Conservation (phyloP, 2,797 vertebrate species). For the Microhierax caerulescens region DNA sequence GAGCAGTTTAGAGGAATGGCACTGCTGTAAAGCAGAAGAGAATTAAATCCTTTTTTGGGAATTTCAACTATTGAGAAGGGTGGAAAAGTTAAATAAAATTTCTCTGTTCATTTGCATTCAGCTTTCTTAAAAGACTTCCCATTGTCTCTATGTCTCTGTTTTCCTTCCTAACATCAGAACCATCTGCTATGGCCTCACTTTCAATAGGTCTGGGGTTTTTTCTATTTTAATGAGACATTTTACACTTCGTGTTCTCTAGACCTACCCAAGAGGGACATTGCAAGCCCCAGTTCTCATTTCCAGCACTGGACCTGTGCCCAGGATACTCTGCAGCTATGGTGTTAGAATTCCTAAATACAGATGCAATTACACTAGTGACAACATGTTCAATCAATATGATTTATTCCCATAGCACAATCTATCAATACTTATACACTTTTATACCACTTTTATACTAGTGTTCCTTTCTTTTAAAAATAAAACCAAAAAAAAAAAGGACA, state of each 20-base stretch:
- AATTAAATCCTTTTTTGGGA: background rate
- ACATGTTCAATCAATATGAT: slow-evolving; percentile 18
- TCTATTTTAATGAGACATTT: slow-evolving; percentile 24
- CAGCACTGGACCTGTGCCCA: slow-evolving; percentile 17
- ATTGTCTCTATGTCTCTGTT: background rate
- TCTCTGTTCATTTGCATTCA: background rate
- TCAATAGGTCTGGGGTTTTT: background rate
- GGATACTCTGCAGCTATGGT: background rate
- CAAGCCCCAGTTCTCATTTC: slow-evolving; percentile 24
- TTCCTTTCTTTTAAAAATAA: background rate
- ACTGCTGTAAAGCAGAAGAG: background rate
- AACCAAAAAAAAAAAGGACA: background rate
- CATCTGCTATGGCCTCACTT: background rate
- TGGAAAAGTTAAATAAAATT: slow-evolving; percentile 19
- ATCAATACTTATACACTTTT: background rate
- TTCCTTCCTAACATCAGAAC: background rate
- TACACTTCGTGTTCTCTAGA: background rate
- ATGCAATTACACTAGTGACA: slow-evolving; percentile 11
- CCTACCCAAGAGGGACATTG: background rate
- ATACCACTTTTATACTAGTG: background rate
- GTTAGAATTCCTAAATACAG: slow-evolving; percentile 17
- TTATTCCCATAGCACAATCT: slow-evolving; percentile 1
- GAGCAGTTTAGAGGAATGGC: background rate
- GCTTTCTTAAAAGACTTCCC: background rate
- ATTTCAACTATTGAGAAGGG: background rate